Evolutionary conservation across 1,140 invertebrate species (phyloP).

Genomic region (Halictus rubicundus): DNA sequence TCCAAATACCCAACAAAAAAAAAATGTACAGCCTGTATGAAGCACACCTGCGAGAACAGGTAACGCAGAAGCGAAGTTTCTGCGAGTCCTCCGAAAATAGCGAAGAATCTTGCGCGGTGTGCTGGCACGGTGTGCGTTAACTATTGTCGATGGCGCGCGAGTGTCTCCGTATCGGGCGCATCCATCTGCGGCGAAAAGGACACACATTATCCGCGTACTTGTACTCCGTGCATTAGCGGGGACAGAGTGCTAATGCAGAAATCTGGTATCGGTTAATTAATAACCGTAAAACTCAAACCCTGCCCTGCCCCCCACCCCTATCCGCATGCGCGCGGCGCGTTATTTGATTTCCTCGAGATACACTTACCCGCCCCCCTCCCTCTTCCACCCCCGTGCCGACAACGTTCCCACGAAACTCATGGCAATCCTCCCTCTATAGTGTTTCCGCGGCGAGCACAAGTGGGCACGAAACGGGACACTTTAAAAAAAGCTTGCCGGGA

Average conservation of each 20-base stretch:
- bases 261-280: conserved; percentile 76
- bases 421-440: background rate
- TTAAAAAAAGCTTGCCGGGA: conserved; percentile 55
- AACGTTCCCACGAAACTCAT: too few species aligned
- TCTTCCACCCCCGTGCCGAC: background rate
- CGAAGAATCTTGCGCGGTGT: background rate
- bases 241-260: conserved; percentile 74
- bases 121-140: conserved; percentile 21
- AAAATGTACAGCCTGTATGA: too few species aligned
- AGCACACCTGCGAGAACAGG: too few species aligned
- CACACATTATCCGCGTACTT: conserved; percentile 64
- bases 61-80: too few species aligned
- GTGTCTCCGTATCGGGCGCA: conserved; percentile 63
- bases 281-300: conserved; percentile 75
- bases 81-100: background rate
- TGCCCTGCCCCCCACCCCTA: conserved; percentile 10
- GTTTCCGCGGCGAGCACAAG: conserved; percentile 40
- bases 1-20: too few species aligned
- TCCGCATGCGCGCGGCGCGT: conserved; percentile 53
- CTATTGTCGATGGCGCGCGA: conserved; percentile 55
- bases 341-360: conserved; percentile 68
- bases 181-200: conserved; percentile 65
- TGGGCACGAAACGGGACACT: conserved; percentile 60
- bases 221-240: conserved; percentile 68
- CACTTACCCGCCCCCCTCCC: background rate